Base-by-base conservation (phyloP, 2,888 invertebrate species). In the Alloplasta piceator region DNA sequence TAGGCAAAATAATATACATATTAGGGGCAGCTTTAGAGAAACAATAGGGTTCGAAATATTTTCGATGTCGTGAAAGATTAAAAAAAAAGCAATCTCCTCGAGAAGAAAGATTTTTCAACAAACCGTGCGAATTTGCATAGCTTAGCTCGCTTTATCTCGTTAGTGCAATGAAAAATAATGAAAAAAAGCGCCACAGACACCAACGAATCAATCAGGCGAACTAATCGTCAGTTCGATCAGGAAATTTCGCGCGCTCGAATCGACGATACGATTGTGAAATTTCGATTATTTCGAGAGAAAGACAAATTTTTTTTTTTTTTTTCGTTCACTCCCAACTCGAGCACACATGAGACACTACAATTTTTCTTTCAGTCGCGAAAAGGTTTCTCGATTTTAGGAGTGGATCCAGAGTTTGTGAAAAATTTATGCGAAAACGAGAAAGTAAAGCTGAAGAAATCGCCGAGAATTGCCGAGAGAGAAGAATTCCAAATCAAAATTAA, bases 171-270 rank as follows among this genome's bases (percentile, higher is more conserved):
- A 58, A 72, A 72, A 72, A 71, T 46, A 16, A 61, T 50, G 1
- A 16, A 64, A 14, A 48, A 43, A 68, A 67, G 9, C 16, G 55
- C 72, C 50, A 70, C 72, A 66, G 36, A 86, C 86, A 87, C 87
- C 88, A 89, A 88, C 88, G 88, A 89, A 88, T 88, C 87, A 88
- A 88, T 89, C 88, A 86, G 84, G 83, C 81, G 63, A 26, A 26
- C 26, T 26, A 74, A 76, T 85, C 79, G 78, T 80, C 80, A 75
- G 80, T 82, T 82, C 78, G 73, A 72, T 55, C 48, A 38, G n/a
- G 10, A 58, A 14, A 71, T 46, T 63, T 10, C 52, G 39, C 61
- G 56, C 55, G 56, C 46, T n/a, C 12, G 48, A 16, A 71, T 46
- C 16, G 46, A 10, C 67, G 52, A 52, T 58, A 68, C 39, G 7